A percentile compares a stretch with the other conserved stretches of the same genome.
Evolutionary conservation across 2,113 vertebrate genomes (phyloP).

Genomic region (Laterallus jamaicensis): DNA sequence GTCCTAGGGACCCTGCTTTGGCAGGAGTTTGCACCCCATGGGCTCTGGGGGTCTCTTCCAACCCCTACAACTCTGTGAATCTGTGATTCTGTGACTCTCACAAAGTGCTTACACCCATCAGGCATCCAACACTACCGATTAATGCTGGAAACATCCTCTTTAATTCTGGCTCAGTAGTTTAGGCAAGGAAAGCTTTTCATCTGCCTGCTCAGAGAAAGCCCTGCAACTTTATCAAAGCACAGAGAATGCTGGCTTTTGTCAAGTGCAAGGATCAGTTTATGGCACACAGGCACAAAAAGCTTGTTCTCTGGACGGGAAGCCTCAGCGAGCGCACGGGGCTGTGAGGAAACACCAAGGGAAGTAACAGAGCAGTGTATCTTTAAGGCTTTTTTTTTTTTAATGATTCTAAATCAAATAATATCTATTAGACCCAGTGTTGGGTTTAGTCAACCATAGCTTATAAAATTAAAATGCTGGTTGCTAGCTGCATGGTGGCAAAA

Average conservation of each 20-base stretch:
- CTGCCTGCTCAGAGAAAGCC: not conserved
- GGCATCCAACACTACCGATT: not conserved
- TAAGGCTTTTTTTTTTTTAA: slow-evolving; percentile 57
- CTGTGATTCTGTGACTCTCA: not conserved
- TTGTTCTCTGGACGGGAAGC: not conserved
- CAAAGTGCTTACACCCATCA: not conserved
- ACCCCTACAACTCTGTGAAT: too few relatives aligned
- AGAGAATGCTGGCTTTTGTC: not conserved
- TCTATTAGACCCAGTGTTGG: slow-evolving; percentile 70
- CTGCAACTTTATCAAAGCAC: not conserved
- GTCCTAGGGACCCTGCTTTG: too few relatives aligned
- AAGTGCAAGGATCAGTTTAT: not conserved
- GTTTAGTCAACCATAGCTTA: slow-evolving; percentile 75
- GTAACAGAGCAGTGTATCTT: slow-evolving; percentile 42
- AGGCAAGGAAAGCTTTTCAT: not conserved
- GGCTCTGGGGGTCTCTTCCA: too few relatives aligned
- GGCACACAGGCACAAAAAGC: not conserved
- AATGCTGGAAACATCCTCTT: not conserved
- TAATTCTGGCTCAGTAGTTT: not conserved
- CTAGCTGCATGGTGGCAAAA: slow-evolving; percentile 68
- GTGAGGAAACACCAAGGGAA: slow-evolving; percentile 15
- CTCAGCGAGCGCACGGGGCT: not conserved
- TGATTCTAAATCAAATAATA: slow-evolving; percentile 73
- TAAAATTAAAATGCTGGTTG: slow-evolving; percentile 77
- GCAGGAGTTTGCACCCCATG: too few relatives aligned